Conservation (phyloP, 2,113 vertebrate species). For the Aldabrachelys gigantea region DNA sequence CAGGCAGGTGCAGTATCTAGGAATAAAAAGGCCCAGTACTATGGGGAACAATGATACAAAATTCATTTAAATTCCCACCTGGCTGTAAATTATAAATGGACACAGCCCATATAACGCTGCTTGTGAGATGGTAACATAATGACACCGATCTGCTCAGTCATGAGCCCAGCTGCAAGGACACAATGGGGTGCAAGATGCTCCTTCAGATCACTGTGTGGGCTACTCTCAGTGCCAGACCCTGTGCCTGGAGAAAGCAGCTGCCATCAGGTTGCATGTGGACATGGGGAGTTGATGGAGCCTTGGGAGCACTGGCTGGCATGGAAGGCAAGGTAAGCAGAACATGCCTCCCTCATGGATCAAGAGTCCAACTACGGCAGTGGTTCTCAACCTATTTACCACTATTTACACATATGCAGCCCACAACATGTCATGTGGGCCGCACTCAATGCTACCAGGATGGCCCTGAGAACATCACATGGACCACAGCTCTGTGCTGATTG, state of each 20-base stretch:
- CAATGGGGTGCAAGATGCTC: background rate
- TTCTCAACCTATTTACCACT: too few relatives aligned
- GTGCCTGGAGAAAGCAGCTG: background rate
- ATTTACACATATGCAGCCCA: too few relatives aligned
- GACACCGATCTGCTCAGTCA: background rate
- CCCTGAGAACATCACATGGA: too few relatives aligned
- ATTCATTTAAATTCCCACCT: background rate
- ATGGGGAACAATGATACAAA: rapidly evolving
- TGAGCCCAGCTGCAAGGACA: background rate
- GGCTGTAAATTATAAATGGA: background rate
- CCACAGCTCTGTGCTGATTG: too few relatives aligned
- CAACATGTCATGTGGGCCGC: too few relatives aligned
- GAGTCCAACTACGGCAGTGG: background rate
- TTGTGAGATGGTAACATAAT: background rate
- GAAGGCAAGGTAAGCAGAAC: background rate
- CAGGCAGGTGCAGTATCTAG: background rate
- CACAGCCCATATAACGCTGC: background rate
- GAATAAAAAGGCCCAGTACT: background rate
- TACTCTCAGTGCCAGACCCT: background rate
- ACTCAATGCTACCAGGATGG: too few relatives aligned
- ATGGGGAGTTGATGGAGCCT: rapidly evolving
- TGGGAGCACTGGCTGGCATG: background rate
- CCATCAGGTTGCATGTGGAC: background rate
- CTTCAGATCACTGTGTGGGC: background rate
- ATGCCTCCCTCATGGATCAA: background rate